Percentiles rank a stretch among this genome's conserved stretches.
Conservation (phyloP, 2,888 invertebrate species). For the Chironomus tentans region DNA sequence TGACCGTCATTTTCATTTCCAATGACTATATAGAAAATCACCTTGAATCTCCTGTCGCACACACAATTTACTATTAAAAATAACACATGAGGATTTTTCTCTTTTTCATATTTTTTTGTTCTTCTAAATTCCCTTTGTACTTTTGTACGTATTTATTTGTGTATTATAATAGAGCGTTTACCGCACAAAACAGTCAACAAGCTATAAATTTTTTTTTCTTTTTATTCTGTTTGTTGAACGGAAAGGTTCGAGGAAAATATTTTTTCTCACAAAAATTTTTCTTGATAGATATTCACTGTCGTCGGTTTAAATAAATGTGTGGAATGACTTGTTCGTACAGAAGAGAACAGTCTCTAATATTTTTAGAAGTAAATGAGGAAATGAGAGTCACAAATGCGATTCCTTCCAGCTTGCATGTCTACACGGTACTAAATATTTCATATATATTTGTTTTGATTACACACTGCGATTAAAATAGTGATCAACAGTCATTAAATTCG, state of each 20-base stretch:
- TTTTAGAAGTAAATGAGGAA: not conserved
- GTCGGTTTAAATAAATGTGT: too few species aligned
- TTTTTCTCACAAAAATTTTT: too few species aligned
- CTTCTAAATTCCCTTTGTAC: not conserved
- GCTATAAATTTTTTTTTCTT: not conserved
- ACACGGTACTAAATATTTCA: not conserved
- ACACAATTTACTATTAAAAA: not conserved
- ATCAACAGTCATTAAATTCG: not conserved
- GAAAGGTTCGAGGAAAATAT: too few species aligned
- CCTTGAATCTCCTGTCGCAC: not conserved
- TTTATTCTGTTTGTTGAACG: not conserved
- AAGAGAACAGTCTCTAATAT: not conserved
- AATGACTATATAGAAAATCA: constrained; percentile 3
- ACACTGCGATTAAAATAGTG: not conserved
- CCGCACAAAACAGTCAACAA: not conserved
- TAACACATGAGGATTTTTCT: not conserved
- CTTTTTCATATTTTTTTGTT: not conserved
- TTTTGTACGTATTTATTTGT: too few species aligned
- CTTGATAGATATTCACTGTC: too few species aligned
- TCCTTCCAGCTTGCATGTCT: not conserved
- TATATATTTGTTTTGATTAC: too few species aligned
- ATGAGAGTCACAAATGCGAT: not conserved
- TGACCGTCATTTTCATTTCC: not conserved
- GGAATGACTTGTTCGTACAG: too few species aligned
- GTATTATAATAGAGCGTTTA: not conserved